Evolutionary conservation across 2,888 invertebrate species (phyloP).

Genomic region (Plebejus anna): DNA sequence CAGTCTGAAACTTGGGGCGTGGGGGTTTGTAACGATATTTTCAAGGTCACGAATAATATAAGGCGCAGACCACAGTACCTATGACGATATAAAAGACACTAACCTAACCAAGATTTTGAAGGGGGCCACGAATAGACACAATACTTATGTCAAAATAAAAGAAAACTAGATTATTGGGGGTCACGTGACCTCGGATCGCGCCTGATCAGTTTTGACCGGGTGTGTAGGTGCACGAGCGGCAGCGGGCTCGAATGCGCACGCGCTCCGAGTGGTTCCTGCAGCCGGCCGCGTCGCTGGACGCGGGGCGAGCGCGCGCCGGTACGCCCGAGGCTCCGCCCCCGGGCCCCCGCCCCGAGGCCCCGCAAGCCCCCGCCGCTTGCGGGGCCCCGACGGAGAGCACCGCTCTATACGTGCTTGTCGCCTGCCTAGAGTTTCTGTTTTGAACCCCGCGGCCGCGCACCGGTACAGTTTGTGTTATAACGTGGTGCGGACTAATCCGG

Average conservation of each 20-base stretch:
- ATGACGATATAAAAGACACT: too few relatives aligned
- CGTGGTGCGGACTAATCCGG: conserved; percentile 63
- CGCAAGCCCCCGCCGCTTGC: conserved; percentile 43
- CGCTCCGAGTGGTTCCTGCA: conserved; percentile 98
- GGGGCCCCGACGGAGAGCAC: conserved; percentile 60
- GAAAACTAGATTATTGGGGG: background rate
- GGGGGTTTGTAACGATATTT: too few relatives aligned
- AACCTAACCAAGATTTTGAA: too few relatives aligned
- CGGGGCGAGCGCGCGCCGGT: conserved; percentile 66
- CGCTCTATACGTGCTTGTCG: conserved; percentile 75
- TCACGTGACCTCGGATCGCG: background rate
- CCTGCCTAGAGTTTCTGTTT: conserved; percentile 80
- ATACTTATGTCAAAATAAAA: too few relatives aligned
- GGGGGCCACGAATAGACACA: too few relatives aligned
- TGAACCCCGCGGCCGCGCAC: conserved; percentile 58
- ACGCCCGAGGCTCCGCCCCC: conserved; percentile 41
- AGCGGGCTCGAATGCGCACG: conserved; percentile 97
- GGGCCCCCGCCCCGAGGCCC: conserved; percentile 38
- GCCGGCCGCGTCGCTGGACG: conserved; percentile 80
- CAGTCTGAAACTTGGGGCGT: too few relatives aligned
- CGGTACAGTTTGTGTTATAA: conserved; percentile 71
- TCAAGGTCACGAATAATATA: too few relatives aligned
- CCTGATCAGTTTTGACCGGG: conserved; percentile 38
- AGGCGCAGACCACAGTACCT: too few relatives aligned
- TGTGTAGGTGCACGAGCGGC: conserved; percentile 94